Conservation (phyloP, 2,113 vertebrate species). For the Oncorhynchus keta region DNA sequence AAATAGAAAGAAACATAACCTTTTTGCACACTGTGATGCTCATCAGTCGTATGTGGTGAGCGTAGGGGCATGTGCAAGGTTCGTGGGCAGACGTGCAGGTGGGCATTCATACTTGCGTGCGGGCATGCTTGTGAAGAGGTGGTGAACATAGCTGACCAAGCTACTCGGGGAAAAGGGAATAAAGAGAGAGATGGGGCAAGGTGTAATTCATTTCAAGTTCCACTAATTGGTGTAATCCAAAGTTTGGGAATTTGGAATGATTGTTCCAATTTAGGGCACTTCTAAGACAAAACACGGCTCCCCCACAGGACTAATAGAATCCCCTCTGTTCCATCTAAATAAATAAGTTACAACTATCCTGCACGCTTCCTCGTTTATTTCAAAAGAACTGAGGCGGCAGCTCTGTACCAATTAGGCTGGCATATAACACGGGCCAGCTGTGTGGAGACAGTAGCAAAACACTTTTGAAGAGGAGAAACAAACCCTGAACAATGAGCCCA, state of each 20-base stretch:
- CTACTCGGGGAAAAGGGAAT: not conserved
- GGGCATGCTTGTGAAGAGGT: not conserved
- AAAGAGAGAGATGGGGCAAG: not conserved
- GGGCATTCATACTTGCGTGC: too few relatives aligned
- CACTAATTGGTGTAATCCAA: constrained; percentile 19
- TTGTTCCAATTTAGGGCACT: constrained; percentile 19
- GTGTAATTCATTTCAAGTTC: constrained; percentile 22
- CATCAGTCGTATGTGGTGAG: too few relatives aligned
- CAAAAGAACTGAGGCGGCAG: constrained; percentile 9
- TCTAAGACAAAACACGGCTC: not conserved
- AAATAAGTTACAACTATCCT: constrained; percentile 9
- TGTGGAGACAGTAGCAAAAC: constrained; percentile 1
- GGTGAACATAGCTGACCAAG: too few relatives aligned
- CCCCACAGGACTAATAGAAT: constrained; percentile 13
- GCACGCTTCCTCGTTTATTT: constrained; percentile 12
- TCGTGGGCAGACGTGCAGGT: too few relatives aligned
- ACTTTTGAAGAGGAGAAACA: not conserved
- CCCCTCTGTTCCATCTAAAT: not conserved
- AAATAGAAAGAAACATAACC: too few relatives aligned
- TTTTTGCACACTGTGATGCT: too few relatives aligned
- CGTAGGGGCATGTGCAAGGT: too few relatives aligned
- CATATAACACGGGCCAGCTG: constrained; percentile 10
- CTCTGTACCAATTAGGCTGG: constrained; percentile 14
- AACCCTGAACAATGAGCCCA: not conserved
- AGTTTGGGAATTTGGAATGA: constrained; percentile 8